Percentiles rank a stretch among this genome's conserved stretches.
Evolutionary conservation across 2,888 invertebrate species (phyloP).

Genomic region (Caradrina kadenii): DNA sequence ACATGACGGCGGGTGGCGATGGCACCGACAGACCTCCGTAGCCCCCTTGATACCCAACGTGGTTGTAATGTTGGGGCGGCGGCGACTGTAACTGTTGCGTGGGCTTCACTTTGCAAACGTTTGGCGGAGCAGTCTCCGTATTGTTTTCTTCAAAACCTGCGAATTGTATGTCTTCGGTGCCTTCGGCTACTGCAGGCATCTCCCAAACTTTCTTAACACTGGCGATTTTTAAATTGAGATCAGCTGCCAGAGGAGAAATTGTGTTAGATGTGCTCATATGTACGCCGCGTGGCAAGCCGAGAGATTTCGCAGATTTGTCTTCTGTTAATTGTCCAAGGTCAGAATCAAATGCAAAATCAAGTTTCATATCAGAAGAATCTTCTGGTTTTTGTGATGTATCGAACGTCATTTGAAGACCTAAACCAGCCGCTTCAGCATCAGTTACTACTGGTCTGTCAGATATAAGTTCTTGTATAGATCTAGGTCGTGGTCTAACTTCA

Average conservation of each 20-base stretch:
- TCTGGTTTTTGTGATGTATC: conserved; percentile 91
- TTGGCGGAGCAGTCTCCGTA: conserved; percentile 90
- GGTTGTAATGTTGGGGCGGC: conserved; percentile 92
- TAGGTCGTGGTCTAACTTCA: conserved; percentile 83
- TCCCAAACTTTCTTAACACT: conserved; percentile 98
- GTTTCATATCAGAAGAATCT: conserved; percentile 96
- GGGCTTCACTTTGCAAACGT: conserved; percentile 96
- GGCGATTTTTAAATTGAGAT: conserved; percentile 98
- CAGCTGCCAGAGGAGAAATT: conserved; percentile 95
- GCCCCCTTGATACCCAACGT: conserved; percentile 93
- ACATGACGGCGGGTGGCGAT: conserved; percentile 96
- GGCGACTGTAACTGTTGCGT: conserved; percentile 94
- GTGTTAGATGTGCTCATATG: conserved; percentile 92
- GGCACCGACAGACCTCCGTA: conserved; percentile 96
- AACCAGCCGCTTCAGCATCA: conserved; percentile 83
- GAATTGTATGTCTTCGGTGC: conserved; percentile 87
- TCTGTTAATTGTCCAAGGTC: conserved; percentile 94
- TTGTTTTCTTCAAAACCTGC: conserved; percentile 84
- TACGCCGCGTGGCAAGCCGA: conserved; percentile 91
- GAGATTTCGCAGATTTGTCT: conserved; percentile 91
- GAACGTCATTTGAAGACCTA: conserved; percentile 93
- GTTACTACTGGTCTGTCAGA: conserved; percentile 78
- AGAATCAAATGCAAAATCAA: conserved; percentile 97
- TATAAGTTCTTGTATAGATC: conserved; percentile 87
- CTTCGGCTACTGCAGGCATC: conserved; percentile 93